Base-by-base conservation (phyloP, 2,888 invertebrate species). In the Sialis fuliginosa region DNA sequence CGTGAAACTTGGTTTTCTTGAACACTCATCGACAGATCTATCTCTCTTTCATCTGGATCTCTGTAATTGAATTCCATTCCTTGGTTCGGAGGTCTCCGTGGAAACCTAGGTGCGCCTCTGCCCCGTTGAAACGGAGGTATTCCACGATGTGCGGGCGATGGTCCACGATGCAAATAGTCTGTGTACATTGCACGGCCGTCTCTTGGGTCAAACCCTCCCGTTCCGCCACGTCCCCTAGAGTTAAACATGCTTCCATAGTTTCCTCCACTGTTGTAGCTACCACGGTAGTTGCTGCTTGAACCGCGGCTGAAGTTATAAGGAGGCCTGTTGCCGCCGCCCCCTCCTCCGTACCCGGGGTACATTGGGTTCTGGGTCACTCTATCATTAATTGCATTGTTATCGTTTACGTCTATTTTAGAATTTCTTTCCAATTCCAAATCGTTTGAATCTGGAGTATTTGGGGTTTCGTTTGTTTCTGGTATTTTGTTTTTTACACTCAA, bases 281-380 rank as follows among this genome's bases (percentile, higher is more conserved):
- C 42, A 13, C 48, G 39, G 8, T 47, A 40, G 9, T 49, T 48
- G 31, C 48, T 39, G 37, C 55, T 57, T 0, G 61, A 37, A 35
- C 54, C 57, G 0, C 61, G 58, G 2, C 56, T 55, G 12, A 48
- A 48, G n/a, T 42, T 39, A 33, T 49, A 54, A 7, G 54, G 52
- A 8, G 53, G 49, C 10, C 48, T 48, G 7, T 52, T 54, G 39
- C 69, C 64, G 39, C 69, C 64, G 37, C 69, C 64, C 6, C 68
- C 67, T 2, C 72, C 69, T 2, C 72, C 70, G 45, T 74, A 70
- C 6, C 75, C 76, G 22, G 78, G 77, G 59, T 80, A 78, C 58
- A 79, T 69, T 1, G 82, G 81, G 9, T 71, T 74, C 57, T 77
- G 69, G 30, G 62, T 64, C 3, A 65, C 37, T 10, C 37, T n/a